Evolutionary conservation across 2,797 vertebrate genomes (phyloP).

Genomic region (Tragopan temminckii): DNA sequence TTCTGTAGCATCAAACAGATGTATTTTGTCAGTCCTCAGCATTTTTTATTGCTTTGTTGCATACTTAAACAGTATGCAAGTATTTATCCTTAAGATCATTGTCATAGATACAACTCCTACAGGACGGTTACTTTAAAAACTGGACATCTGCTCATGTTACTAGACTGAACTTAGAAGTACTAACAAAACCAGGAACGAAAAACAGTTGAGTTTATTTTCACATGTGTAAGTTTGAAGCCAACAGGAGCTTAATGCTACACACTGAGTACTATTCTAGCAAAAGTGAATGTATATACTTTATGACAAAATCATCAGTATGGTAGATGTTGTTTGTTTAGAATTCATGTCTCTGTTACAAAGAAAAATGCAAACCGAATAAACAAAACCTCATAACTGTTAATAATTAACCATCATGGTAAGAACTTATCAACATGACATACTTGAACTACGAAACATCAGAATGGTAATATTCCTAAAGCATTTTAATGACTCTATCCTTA

Average conservation of each 20-base stretch:
- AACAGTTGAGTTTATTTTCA: slow-evolving; percentile 31
- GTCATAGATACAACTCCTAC: neutral
- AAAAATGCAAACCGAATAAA: slow-evolving; percentile 17
- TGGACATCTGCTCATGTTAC: slow-evolving; percentile 1
- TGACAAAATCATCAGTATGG: neutral
- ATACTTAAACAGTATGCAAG: neutral
- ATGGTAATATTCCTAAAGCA: neutral
- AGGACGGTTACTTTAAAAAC: slow-evolving; percentile 50
- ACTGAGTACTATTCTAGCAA: slow-evolving; percentile 1
- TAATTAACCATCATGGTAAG: slow-evolving; percentile 12
- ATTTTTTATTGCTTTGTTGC: neutral
- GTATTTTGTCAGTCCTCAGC: neutral
- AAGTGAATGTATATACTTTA: neutral
- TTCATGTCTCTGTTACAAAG: slow-evolving; percentile 8
- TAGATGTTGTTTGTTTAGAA: neutral
- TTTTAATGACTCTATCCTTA: slow-evolving; percentile 27
- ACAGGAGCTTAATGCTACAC: slow-evolving; percentile 17
- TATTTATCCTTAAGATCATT: slow-evolving; percentile 1
- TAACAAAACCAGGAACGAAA: neutral
- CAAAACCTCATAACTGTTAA: neutral
- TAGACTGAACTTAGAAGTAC: neutral
- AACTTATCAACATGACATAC: neutral
- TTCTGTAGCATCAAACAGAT: neutral
- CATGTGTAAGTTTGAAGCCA: neutral
- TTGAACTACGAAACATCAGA: slow-evolving; percentile 11